Conservation (phyloP, 2,113 vertebrate species). For the Rhea americana region DNA sequence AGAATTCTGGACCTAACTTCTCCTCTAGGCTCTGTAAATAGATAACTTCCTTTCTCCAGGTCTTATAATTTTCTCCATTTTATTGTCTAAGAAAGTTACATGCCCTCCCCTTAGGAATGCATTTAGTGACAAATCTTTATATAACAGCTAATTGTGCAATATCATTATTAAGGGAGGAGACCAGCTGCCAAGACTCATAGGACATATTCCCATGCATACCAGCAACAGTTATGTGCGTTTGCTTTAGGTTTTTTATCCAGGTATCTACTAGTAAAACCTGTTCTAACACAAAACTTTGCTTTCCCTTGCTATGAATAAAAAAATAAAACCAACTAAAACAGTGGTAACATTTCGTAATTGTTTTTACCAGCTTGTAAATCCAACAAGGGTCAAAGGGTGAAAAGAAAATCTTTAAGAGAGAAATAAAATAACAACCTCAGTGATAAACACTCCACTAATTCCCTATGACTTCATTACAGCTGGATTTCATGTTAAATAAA, state of each 20-base stretch:
- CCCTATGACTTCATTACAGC: neutral
- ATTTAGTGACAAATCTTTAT: neutral
- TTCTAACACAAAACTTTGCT: neutral
- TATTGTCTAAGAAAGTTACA: neutral
- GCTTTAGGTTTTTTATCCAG: neutral
- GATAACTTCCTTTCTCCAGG: conserved; percentile 14
- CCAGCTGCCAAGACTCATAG: neutral
- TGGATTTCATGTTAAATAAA: neutral
- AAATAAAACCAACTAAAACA: neutral
- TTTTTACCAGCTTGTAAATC: neutral
- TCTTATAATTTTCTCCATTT: neutral
- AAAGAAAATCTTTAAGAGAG: neutral
- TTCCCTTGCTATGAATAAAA: neutral
- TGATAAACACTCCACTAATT: neutral
- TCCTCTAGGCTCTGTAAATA: conserved; percentile 5
- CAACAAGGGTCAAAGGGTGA: neutral
- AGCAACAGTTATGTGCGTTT: neutral
- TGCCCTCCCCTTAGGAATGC: neutral
- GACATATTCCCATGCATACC: neutral
- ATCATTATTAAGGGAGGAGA: neutral
- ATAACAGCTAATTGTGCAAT: neutral
- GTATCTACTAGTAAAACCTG: neutral
- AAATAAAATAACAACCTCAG: neutral
- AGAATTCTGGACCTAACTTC: conserved; percentile 1
- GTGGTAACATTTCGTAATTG: neutral